These are phyloP conservation scores for Passerculus sandwichensis DNA, from an alignment of 2,797 vertebrate species.

Conservation along the genomic window DNA sequence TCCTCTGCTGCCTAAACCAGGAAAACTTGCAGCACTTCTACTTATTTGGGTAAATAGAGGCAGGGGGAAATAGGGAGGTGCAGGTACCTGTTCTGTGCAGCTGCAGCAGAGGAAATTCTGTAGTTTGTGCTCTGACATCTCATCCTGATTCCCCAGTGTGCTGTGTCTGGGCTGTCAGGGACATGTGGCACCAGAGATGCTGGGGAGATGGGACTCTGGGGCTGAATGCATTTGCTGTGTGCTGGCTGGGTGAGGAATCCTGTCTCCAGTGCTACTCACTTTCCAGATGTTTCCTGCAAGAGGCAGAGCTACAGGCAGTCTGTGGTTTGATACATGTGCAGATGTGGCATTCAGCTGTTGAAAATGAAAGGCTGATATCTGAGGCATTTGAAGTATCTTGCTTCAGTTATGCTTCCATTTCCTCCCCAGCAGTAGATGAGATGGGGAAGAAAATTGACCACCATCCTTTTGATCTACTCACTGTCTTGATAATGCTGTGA, in stretches of 20 bases:
- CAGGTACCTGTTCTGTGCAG: neutral
- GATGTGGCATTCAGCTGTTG: slow-evolving; percentile 44
- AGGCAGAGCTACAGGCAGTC: neutral
- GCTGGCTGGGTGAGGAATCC: neutral
- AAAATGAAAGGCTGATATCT: slow-evolving; percentile 10
- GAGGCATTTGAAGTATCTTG: slow-evolving; percentile 15
- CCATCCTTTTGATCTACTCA: slow-evolving; percentile 14
- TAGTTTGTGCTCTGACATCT: neutral
- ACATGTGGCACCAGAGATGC: neutral
- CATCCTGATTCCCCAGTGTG: neutral
- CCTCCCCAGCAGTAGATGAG: neutral
- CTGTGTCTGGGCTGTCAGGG: neutral
- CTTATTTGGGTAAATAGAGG: neutral
- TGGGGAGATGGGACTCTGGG: neutral
- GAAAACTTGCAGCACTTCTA: neutral
- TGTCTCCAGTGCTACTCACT: neutral
- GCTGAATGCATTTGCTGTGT: neutral
- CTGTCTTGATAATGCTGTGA: neutral
- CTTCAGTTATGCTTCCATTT: slow-evolving; percentile 15
- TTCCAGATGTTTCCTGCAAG: slow-evolving; percentile 17
- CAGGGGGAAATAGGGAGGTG: neutral
- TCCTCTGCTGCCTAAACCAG: neutral
- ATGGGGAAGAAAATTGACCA: slow-evolving; percentile 3
- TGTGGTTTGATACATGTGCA: neutral
- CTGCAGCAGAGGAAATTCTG: neutral